These are phyloP conservation scores for Hemicordylus capensis DNA, from an alignment of 2,113 vertebrate species.

Conservation along the genomic window DNA sequence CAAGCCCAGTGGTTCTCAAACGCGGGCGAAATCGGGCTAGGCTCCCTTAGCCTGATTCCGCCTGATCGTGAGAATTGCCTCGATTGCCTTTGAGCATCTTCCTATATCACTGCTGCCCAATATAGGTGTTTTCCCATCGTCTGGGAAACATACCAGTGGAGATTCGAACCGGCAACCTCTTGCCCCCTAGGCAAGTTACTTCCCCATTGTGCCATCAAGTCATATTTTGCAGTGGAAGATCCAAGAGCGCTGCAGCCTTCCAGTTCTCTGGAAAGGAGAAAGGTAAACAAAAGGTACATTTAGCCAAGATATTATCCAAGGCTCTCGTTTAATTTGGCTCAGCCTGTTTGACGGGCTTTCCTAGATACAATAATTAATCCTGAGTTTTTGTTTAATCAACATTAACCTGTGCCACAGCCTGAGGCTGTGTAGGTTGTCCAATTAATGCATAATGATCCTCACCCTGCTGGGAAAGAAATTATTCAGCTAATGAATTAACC, in stretches of 20 bases:
- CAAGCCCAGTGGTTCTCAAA: too few species aligned
- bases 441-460: conserved; percentile 2
- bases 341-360: conserved; percentile 2
- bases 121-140: too few species aligned
- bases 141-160: too few species aligned
- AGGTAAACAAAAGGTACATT: conserved; percentile 56
- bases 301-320: conserved; percentile 27
- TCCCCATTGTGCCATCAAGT: conserved; percentile 2
- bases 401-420: conserved; percentile 37
- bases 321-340: conserved; percentile 48
- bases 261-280: conserved; percentile 36
- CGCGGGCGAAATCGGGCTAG: too few species aligned
- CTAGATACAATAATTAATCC: conserved; percentile 54
- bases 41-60: too few species aligned
- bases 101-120: too few species aligned
- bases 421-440: conserved; percentile 34
- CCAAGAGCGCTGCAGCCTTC: conserved; percentile 23
- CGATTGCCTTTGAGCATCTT: too few species aligned
- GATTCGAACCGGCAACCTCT: too few species aligned
- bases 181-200: too few species aligned
- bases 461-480: conserved; percentile 17
- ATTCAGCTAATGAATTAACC: background rate
- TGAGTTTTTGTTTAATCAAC: conserved; percentile 31
- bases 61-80: too few species aligned
- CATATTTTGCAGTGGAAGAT: conserved; percentile 34